Base-by-base conservation (phyloP, 2,797 vertebrate genomes). In the Echeneis naucrates region DNA sequence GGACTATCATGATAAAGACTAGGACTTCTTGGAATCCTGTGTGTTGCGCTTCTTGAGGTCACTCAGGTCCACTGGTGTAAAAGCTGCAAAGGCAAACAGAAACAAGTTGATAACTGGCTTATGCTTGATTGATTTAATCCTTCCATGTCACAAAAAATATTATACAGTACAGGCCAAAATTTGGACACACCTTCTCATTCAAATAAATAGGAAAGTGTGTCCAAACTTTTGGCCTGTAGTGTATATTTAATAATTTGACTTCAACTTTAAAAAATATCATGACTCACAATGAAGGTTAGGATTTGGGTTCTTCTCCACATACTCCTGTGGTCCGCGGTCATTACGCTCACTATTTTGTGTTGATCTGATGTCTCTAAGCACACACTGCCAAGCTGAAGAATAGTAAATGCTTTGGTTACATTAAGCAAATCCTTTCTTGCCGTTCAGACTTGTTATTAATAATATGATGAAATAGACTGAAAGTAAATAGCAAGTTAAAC, bases 21-120 rank as follows among this genome's bases (percentile, higher is more conserved):
- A 99, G 88, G 97, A 98, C 93, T 99, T 99, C 93, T 98, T 98
- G 60, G 96, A 86, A 66, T 99, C 97, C 89, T 97, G 97, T 95
- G 95, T 95, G 92, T 92, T 97, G 89, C 97, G 95, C 87, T 96
- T 97, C 91, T 96, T 98, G 92, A 99, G 94, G 85, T 99, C 98
- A 13, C 95, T 97, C 93, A 99, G 94, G 93, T 99, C 98, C 40
- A 99, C 95, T 58, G 97, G 98, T 83, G 96, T 98, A 85, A 99
- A 99, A 73, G 97, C 98, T 99, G 93, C 32, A 76, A 69, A 5
- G 80, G 10, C 33, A 62, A 35, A 80, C 37, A 77, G 10, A 54
- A 50, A 80, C 13, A 54, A 40, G 17, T 13, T 37, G 60, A 78
- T 59, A 66, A 37, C n/a, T 10, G 9, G 4, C 17, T 2, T n/a